Evolutionary conservation across 2,888 invertebrate species (phyloP).

Genomic region (Plebejus anna): DNA sequence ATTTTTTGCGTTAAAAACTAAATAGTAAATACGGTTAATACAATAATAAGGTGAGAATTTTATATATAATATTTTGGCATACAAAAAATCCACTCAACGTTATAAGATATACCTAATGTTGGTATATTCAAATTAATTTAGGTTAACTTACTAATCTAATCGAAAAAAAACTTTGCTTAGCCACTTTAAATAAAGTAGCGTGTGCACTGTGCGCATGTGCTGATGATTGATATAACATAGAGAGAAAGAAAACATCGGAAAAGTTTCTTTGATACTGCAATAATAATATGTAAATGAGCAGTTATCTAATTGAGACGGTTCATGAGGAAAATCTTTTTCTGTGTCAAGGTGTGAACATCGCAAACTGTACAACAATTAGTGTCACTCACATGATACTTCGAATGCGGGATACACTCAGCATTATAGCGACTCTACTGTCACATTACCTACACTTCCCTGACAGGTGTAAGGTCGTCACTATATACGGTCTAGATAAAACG

Average conservation of each 20-base stretch:
- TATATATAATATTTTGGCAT: background rate
- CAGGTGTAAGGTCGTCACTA: slow-evolving; percentile 11
- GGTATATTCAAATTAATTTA: no score
- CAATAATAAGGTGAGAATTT: background rate
- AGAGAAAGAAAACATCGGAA: background rate
- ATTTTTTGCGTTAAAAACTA: background rate
- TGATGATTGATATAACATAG: no score
- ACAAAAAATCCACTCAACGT: background rate
- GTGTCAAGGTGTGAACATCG: slow-evolving; percentile 26
- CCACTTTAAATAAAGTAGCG: no score
- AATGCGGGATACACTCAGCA: slow-evolving; percentile 15
- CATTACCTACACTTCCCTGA: slow-evolving; percentile 13
- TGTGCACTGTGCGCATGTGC: no score
- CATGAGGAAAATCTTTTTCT: slow-evolving; percentile 24
- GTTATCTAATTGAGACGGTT: slow-evolving; percentile 12
- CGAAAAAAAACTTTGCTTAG: no score
- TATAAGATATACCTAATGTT: no score
- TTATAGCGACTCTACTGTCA: background rate
- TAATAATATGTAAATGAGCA: background rate
- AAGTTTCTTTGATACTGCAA: slow-evolving; percentile 2
- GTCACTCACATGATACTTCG: background rate
- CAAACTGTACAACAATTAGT: slow-evolving; percentile 7
- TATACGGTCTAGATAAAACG: background rate
- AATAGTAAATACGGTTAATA: background rate
- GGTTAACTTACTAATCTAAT: no score